Percentiles rank a stretch among this genome's conserved stretches.
phyloP scores from a whole-genome alignment of 1,140 invertebrate genomes.

The Oryctes rhinoceros region DNA sequence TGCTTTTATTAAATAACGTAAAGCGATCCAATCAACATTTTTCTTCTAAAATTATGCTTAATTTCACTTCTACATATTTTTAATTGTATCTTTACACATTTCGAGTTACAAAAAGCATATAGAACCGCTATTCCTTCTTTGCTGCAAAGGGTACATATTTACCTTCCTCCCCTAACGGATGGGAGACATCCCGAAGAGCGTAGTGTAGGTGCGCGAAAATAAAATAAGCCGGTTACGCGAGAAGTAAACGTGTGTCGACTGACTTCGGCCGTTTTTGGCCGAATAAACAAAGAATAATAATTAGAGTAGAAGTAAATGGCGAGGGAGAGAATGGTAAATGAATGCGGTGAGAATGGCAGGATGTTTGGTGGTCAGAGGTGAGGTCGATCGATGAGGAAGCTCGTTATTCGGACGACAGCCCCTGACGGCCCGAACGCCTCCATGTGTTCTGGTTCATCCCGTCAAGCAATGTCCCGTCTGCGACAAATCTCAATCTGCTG shows the following conservation, averaged over 20 bases:
- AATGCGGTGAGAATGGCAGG: conserved; percentile 38
- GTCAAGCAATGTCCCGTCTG: conserved; percentile 47
- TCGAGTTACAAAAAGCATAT: no score
- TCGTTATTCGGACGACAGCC: conserved; percentile 59
- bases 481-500: conserved; percentile 48
- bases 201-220: neutral
- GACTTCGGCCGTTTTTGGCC: conserved; percentile 17
- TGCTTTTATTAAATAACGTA: no score
- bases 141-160: neutral
- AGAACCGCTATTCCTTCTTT: neutral
- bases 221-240: conserved; percentile 9
- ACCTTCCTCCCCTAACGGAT: neutral
- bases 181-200: neutral
- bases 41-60: no score
- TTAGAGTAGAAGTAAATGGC: conserved; percentile 28
- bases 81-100: no score
- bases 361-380: conserved; percentile 45
- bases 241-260: neutral
- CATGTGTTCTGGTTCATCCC: conserved; percentile 38
- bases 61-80: no score
- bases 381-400: conserved; percentile 55
- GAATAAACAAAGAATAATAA: conserved; percentile 32
- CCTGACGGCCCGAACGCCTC: conserved; percentile 41
- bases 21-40: no score
- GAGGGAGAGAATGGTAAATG: conserved; percentile 34